Percentiles rank a stretch among this genome's conserved stretches.
phyloP scores from a whole-genome alignment of 2,113 vertebrate species.

The Scytalopus superciliaris region DNA sequence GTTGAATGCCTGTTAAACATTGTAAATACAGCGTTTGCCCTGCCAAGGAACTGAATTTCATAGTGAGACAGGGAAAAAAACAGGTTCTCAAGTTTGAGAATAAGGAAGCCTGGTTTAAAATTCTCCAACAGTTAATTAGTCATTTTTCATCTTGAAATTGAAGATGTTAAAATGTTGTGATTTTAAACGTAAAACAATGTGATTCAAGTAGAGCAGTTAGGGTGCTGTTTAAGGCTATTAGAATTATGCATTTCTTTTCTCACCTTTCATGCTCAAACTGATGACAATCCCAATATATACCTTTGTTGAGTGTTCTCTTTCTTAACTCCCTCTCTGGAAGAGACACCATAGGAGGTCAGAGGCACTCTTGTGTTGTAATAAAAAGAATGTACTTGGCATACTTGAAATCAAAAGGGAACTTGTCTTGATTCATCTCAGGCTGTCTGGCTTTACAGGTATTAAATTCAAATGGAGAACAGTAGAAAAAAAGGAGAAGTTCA shows the following conservation, averaged over 20 bases:
- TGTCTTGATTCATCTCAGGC: conserved; percentile 12
- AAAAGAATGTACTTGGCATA: conserved; percentile 12
- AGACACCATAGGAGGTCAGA: not conserved
- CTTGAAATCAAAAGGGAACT: conserved; percentile 33
- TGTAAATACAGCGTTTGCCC: not conserved
- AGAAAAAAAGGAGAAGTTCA: not conserved
- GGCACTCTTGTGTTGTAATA: conserved; percentile 9
- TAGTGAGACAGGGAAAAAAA: not conserved
- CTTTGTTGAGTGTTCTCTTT: not conserved
- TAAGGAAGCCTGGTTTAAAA: not conserved
- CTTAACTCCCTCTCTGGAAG: not conserved
- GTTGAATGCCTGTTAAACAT: not conserved
- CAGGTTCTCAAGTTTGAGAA: not conserved
- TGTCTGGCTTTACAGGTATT: not conserved
- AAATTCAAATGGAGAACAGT: not conserved
- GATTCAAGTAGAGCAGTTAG: not conserved
- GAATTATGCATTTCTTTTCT: not conserved
- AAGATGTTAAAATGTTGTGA: not conserved
- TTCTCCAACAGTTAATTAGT: not conserved
- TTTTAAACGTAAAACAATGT: not conserved
- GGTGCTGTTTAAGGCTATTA: not conserved
- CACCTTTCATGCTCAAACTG: not conserved
- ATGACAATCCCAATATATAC: not conserved
- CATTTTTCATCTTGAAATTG: not conserved
- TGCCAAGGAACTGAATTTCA: not conserved